phyloP scores from a whole-genome alignment of 2,113 vertebrate genomes.

The Nerophis ophidion region DNA sequence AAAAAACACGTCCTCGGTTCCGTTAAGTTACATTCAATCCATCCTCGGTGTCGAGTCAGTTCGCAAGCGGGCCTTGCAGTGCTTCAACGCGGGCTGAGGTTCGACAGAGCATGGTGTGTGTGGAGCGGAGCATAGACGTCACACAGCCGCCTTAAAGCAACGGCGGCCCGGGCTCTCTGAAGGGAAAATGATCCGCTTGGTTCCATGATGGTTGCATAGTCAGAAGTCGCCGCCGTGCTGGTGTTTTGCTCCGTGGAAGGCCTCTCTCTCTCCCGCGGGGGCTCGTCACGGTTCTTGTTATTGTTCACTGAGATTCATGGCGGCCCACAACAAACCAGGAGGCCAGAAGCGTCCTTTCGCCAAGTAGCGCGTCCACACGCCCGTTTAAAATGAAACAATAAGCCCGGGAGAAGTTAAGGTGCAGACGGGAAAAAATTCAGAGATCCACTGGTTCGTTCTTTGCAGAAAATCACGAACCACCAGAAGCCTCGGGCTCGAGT shows the following conservation, averaged over 20 bases:
- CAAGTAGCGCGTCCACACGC: conserved; percentile 4
- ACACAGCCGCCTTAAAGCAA: not conserved
- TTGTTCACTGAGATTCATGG: conserved; percentile 69
- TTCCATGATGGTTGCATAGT: not conserved
- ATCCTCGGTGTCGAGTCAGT: not conserved
- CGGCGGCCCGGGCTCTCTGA: not conserved
- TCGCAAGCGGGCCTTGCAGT: not conserved
- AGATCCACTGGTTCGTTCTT: not conserved
- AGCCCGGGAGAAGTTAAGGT: not conserved
- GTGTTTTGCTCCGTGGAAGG: not conserved
- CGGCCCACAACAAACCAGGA: conserved; percentile 65
- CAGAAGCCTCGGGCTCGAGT: conserved; percentile 50
- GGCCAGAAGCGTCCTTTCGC: conserved; percentile 47
- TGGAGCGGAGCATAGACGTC: not conserved
- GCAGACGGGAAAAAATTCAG: not conserved
- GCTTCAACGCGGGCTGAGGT: not conserved
- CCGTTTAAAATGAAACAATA: not conserved
- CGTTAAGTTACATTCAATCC: not conserved
- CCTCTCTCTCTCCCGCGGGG: not conserved
- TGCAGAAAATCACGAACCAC: conserved; percentile 4
- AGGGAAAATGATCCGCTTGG: not conserved
- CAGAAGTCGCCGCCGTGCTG: not conserved
- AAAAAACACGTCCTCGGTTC: not conserved
- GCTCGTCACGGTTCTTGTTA: conserved; percentile 51
- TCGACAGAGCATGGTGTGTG: conserved; percentile 4